Base-by-base conservation (phyloP, 2,113 vertebrate genomes). In the Ailuropoda melanoleuca region DNA sequence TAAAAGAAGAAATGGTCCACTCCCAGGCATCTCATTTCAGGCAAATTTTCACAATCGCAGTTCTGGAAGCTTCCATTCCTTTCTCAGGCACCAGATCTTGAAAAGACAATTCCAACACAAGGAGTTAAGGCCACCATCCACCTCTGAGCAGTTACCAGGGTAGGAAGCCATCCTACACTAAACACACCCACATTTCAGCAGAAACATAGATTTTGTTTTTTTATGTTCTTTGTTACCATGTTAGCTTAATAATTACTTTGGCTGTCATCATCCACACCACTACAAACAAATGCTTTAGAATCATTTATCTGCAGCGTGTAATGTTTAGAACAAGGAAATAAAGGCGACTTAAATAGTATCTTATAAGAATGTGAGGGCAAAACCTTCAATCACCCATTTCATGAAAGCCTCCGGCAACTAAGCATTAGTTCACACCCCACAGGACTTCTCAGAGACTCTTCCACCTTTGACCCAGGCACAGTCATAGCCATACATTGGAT, bases 261-360 rank as follows among this genome's bases (percentile, higher is more conserved):
- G 23, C 60, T 72, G 26, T 50, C 23, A 64, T 62, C 53, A n/a
- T 29, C 8, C 14, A 58, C 1, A 19, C 70, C 48, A 80, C 46
- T 15, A 37, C 66, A 90, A 95, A 97, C n/a, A 81, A 68, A 92
- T 3, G 6, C n/a, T 43, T 95, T 48, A 83, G 8, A n/a, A 50
- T 17, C 56, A 34, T 92, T 92, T 29, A 37, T 55, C 60, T 66
- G 26, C 12, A 0, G 2, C 23, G 19, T 43, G 60, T 78, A 43
- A 94, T 31, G 26, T 31, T 43, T n/a, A 95, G 84, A 95, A 96
- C 58, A 82, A 90, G 94, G 95, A 97, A 97, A 83, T 43, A 94
- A 88, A 90, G 24, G 26, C 68, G 29, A 88, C 10, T 4, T 81
- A 81, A 94, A 94, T 8, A 78, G 37, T 56, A 34, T 86, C 39